phyloP scores from a whole-genome alignment of 2,797 vertebrate genomes.

The Tiaroga cobitis region DNA sequence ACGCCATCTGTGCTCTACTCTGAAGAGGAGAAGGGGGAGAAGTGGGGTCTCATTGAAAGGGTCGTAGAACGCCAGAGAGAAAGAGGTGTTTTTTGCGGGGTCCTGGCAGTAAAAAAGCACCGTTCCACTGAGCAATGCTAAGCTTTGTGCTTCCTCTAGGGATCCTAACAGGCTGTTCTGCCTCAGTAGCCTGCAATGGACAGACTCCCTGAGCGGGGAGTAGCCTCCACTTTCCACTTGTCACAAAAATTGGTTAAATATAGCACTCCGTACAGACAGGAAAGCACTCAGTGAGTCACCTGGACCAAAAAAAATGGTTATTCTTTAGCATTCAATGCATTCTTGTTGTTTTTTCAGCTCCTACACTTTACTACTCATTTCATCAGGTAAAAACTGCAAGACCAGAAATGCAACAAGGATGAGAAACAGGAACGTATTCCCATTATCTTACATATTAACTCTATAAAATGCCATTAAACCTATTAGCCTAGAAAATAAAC shows the following conservation, averaged over 20 bases:
- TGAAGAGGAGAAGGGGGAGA: constrained; percentile 33
- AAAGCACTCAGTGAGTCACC: constrained; percentile 23
- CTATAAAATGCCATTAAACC: constrained; percentile 65
- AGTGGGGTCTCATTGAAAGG: constrained; percentile 37
- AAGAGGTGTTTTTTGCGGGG: constrained; percentile 37
- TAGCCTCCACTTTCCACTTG: constrained; percentile 38
- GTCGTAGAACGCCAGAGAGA: constrained; percentile 36
- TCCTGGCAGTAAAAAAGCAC: constrained; percentile 41
- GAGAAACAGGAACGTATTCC: constrained; percentile 5
- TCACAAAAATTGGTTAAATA: constrained; percentile 57
- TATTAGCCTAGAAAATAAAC: constrained; percentile 71
- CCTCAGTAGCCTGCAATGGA: constrained; percentile 53
- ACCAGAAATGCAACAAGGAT: not conserved
- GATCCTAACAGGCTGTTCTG: constrained; percentile 53
- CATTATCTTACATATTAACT: constrained; percentile 34
- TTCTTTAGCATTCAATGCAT: constrained; percentile 2
- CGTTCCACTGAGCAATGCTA: constrained; percentile 50
- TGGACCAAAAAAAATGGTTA: constrained; percentile 15
- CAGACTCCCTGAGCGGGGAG: constrained; percentile 37
- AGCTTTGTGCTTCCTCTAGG: constrained; percentile 48
- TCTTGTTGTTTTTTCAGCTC: constrained; percentile 56
- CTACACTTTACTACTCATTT: not conserved
- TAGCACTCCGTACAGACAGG: constrained; percentile 45
- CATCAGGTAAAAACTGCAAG: not conserved
- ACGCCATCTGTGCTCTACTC: constrained; percentile 58